Evolutionary conservation across 37 sponge, comb jelly and placozoan species (phyloP), one percentile per base, ranked within the genome.

Genomic region (Aplysina aerophoba): DNA sequence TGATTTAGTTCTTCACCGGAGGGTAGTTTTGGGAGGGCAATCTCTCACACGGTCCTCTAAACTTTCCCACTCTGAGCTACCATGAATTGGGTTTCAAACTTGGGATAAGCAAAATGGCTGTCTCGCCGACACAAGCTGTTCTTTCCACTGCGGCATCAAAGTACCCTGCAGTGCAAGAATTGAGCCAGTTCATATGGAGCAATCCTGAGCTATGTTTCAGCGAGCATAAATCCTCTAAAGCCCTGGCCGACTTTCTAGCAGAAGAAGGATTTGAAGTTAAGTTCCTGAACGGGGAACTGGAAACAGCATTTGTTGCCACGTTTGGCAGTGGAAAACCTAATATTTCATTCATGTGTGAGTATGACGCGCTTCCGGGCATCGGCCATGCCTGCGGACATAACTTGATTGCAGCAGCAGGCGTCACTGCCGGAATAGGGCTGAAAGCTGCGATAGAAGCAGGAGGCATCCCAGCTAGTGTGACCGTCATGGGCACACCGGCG

Each of bases 311-410:
- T 63, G 87, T 85, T 33, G 97, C 95, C 38, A 85, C 90, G 55
- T 91, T 80, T 80, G 96, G 92, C 35, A 44, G 66, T 15, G 86
- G 86, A 16, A 60, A 81, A 13, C 86, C 93, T 17, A 90, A 92
- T 64, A 84, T 95, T 58, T 87, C 85, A 56, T 79, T 97, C 71
- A 92, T 94, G 37, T 96, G 97, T 80, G 97, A 96, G 79, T 96
- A 96, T 67, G 95, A 95, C 81, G 97, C 97, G 20, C 73, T 97
- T 16, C 97, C 97, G 20, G 93, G 79, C 24, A 97, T 97, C 24
- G 97, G 97, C 1, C 97, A 97, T 71, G 97, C 95, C 37, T 97
- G 97, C 81, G 97, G 97, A 60, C 97, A 97, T 83, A 97, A 97
- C 82, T 81, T 97, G 34, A 97, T 97, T 57, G 95, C 97, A 75